Conservation (phyloP, 2,797 vertebrate genomes). For the Acestrorhynchus altus region DNA sequence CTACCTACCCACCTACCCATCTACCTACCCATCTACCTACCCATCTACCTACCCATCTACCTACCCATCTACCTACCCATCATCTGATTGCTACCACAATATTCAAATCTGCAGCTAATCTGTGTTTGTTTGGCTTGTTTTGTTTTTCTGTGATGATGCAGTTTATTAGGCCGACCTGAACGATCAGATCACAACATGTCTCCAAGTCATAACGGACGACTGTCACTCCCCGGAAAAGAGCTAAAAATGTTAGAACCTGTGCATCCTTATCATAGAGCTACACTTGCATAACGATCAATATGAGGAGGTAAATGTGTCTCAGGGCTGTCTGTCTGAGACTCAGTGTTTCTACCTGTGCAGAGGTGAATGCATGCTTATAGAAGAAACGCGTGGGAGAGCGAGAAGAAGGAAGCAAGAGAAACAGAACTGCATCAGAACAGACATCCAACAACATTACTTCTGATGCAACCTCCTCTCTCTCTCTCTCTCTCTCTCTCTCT, state of each 20-base stretch:
- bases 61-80: too few species aligned
- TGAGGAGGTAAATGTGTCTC: slow-evolving; percentile 21
- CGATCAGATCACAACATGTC: too few species aligned
- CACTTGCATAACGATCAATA: slow-evolving; percentile 10
- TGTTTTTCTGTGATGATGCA: too few species aligned
- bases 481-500: too few species aligned
- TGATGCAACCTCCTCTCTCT: slow-evolving; percentile 9
- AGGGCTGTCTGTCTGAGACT: background rate
- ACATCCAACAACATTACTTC: slow-evolving; percentile 8
- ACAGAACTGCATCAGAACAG: slow-evolving; percentile 46
- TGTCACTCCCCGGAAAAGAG: background rate
- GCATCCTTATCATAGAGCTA: slow-evolving; percentile 1
- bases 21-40: too few species aligned
- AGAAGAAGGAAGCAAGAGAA: slow-evolving; percentile 39
- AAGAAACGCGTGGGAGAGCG: slow-evolving; percentile 28
- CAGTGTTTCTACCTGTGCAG: background rate
- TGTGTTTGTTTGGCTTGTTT: too few species aligned
- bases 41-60: too few species aligned
- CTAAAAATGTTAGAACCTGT: slow-evolving; percentile 8
- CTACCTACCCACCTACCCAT: too few species aligned
- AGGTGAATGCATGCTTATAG: slow-evolving; percentile 11
- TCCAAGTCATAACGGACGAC: too few species aligned
- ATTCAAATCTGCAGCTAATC: too few species aligned
- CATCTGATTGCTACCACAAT: too few species aligned
- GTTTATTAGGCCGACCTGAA: too few species aligned